Percentiles rank a stretch among this genome's conserved stretches.
Conservation (phyloP, 1,140 invertebrate genomes). For the Oryctes rhinoceros region DNA sequence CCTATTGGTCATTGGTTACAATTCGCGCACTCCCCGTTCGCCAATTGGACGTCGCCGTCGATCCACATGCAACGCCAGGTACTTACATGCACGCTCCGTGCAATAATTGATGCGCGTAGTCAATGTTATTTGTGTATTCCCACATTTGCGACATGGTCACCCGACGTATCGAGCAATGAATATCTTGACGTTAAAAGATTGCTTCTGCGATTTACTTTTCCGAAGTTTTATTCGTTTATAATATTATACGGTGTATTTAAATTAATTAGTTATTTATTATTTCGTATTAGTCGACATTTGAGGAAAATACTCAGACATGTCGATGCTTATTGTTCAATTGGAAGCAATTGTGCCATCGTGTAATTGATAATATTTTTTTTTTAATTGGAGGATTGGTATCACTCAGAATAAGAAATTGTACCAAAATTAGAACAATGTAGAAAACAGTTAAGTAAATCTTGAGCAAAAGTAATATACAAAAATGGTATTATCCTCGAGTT, state of each 20-base stretch:
- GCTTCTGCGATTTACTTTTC: background rate
- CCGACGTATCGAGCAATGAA: background rate
- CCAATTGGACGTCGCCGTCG: slow-evolving; percentile 28
- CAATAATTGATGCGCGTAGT: slow-evolving; percentile 36
- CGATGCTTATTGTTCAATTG: no score
- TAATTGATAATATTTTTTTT: no score
- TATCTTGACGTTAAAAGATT: background rate
- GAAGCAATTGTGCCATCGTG: no score
- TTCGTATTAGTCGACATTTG: no score
- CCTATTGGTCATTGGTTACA: slow-evolving; percentile 22
- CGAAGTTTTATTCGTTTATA: background rate
- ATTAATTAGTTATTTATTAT: no score
- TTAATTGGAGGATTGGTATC: no score
- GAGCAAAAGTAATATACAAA: no score
- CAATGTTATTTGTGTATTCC: slow-evolving; percentile 28
- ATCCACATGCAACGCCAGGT: slow-evolving; percentile 25
- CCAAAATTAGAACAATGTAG: no score
- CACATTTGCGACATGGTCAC: background rate
- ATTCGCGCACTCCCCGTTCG: slow-evolving; percentile 13
- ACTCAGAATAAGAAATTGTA: no score
- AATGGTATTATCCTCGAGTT: no score
- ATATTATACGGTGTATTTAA: background rate
- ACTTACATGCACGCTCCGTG: slow-evolving; percentile 6
- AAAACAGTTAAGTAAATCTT: no score
- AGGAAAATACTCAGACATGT: no score